phyloP scores from a whole-genome alignment of 2,113 vertebrate genomes.

The Hemicordylus capensis region DNA sequence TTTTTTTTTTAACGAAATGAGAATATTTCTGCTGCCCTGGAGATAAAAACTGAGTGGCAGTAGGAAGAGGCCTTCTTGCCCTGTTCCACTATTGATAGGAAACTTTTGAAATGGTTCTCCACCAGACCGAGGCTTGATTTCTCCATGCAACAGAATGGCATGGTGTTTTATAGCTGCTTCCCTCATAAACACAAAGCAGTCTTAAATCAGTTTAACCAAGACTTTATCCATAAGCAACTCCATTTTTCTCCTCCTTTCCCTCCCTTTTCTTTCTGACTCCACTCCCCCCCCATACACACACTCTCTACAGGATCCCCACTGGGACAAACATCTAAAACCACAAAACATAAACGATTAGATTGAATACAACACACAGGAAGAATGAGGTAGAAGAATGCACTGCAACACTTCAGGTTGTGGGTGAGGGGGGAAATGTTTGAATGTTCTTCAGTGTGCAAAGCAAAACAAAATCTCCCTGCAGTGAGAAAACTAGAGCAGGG shows the following conservation, averaged over 20 bases:
- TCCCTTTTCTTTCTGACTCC: too few species aligned
- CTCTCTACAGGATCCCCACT: too few species aligned
- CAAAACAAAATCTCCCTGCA: background rate
- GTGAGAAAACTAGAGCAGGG: background rate
- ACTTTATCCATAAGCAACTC: too few species aligned
- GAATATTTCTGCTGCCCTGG: background rate
- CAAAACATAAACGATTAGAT: too few species aligned
- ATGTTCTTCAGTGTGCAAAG: background rate
- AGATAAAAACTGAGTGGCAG: background rate
- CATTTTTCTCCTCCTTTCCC: too few species aligned
- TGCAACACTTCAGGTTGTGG: background rate
- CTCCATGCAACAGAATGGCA: background rate
- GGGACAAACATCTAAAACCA: too few species aligned
- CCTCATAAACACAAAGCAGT: too few species aligned
- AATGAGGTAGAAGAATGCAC: too few species aligned
- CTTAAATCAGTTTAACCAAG: too few species aligned
- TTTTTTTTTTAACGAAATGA: background rate
- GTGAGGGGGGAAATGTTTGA: background rate
- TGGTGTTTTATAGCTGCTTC: too few species aligned
- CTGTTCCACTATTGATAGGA: background rate
- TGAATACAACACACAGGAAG: too few species aligned
- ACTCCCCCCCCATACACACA: too few species aligned
- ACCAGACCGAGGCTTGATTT: background rate
- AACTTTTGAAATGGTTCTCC: background rate
- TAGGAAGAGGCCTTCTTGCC: background rate